phyloP scores from a whole-genome alignment of 2,888 invertebrate species.

The Oasisia sp. region DNA sequence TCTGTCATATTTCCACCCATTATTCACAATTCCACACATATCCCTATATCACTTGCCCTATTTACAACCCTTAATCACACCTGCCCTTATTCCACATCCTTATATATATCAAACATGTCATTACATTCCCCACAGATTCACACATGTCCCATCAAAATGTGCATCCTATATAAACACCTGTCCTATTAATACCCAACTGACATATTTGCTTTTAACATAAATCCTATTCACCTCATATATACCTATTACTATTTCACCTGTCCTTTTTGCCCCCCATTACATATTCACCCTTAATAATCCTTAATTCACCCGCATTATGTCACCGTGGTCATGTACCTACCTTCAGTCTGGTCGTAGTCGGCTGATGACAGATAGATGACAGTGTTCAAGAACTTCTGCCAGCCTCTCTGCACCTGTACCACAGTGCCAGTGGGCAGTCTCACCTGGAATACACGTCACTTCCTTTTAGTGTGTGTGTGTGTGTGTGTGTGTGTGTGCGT shows the following conservation, averaged over 20 bases:
- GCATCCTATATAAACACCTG: background rate
- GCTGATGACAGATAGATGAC: background rate
- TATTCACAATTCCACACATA: background rate
- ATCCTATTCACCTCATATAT: no score
- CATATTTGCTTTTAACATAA: no score
- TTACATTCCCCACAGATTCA: background rate
- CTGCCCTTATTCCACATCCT: background rate
- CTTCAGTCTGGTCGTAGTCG: conserved; percentile 19
- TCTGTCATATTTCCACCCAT: background rate
- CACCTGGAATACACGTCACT: background rate
- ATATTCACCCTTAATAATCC: background rate
- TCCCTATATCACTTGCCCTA: background rate
- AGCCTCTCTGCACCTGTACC: conserved; percentile 21
- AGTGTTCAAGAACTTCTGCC: background rate
- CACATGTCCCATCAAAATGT: background rate
- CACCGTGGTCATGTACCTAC: background rate
- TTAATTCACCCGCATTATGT: background rate
- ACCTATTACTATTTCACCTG: background rate
- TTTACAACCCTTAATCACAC: background rate
- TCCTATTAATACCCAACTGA: background rate
- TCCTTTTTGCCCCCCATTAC: no score
- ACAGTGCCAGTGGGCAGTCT: conserved; percentile 28
- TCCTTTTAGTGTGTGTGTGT: background rate
- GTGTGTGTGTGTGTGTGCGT: no score
- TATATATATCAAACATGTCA: background rate